These are phyloP conservation scores for Muntiacus muntjak DNA, from an alignment of 2,113 vertebrate species.

Conservation along the genomic window DNA sequence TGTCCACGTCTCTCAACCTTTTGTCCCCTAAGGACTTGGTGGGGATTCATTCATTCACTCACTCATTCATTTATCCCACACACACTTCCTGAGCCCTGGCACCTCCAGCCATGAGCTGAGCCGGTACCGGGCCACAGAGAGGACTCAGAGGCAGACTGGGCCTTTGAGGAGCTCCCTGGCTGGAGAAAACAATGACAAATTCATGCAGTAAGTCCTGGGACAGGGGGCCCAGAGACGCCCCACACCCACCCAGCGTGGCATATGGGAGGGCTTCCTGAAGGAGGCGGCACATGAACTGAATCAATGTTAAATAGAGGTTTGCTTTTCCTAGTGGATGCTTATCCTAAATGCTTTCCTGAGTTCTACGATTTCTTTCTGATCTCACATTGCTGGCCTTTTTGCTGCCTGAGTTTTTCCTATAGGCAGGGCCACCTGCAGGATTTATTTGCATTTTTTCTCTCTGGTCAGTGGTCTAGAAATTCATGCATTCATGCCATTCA, in stretches of 20 bases:
- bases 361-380: fast-evolving
- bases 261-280: constrained; percentile 22
- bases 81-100: no score
- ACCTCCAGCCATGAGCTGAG: neutral
- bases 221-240: neutral
- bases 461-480: fast-evolving
- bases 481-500: fast-evolving
- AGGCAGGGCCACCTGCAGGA: fast-evolving
- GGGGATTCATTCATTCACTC: neutral
- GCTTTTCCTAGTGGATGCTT: no score
- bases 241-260: neutral
- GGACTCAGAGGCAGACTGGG: no score
- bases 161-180: neutral
- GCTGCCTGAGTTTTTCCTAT: fast-evolving
- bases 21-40: neutral
- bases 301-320: neutral
- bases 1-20: fast-evolving
- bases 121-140: neutral
- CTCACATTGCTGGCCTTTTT: fast-evolving
- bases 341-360: no score
- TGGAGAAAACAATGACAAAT: neutral
- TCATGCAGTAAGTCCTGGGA: no score
- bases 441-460: no score
- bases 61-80: neutral
- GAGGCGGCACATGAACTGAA: neutral